Base-by-base conservation (phyloP, 2,113 vertebrate species). In the Scopus umbretta region DNA sequence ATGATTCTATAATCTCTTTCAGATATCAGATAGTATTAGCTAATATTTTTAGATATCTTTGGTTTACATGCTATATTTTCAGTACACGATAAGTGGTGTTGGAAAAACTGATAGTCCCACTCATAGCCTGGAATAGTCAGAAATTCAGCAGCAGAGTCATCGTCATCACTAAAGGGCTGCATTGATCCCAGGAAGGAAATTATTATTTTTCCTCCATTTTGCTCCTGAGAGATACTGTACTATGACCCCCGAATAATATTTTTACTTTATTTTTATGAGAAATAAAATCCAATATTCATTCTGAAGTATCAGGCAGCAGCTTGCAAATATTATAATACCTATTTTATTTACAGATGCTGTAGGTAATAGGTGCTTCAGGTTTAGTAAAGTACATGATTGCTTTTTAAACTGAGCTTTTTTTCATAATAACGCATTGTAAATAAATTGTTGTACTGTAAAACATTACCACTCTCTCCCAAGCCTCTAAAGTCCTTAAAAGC, bases 401-500 rank as follows among this genome's bases (percentile, higher is more conserved):
- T 96, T 96, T 96, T 95, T 91, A 90, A 96, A 95, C 71, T 71
- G 58, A 86, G 61, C 76, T 91, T 96, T 97, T 95, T 67, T 96
- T 95, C 80, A 92, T 93, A 96, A 96, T 95, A 96, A 94, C 86
- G 75, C 45, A 93, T 86, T 95, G 80, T 91, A 96, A 97, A 97
- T 96, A 94, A 95, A 84, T 84, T 89, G 49, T 80, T 93, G 36
- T 72, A 71, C 66, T 94, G 74, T 88, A 88, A 95, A 94, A 78
- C 67, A 85, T 62, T 16, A 18, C 56, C 53, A 91, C 65, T 86
- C 85, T 95, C 95, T 96, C 93, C 95, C 76, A 96, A 94, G 83
- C 97, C 79, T 97, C 88, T 52, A 86, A 94, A 97, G 93, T 96
- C 97, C 95, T 98, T 97, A 97, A 98, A 98, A 98, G 88, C 96